A percentile compares a stretch with the other conserved stretches of the same genome.
These are phyloP conservation scores for Meteorus sp. DNA, from an alignment of 1,140 invertebrate genomes.

Conservation along the genomic window DNA sequence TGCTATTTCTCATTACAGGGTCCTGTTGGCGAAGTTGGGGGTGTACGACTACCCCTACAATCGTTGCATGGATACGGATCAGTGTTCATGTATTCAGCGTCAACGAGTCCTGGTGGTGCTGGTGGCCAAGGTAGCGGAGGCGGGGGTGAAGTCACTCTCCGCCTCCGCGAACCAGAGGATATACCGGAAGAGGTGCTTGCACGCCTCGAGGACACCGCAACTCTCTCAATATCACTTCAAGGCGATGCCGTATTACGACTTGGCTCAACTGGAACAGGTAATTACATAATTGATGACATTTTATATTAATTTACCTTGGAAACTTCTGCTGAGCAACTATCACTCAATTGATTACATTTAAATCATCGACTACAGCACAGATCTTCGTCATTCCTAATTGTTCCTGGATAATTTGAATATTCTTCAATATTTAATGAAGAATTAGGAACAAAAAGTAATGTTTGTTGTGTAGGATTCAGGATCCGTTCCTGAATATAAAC, in stretches of 20 bases:
- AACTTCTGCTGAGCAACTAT: not conserved
- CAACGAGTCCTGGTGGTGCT: constrained; percentile 55
- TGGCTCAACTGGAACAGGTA: constrained; percentile 53
- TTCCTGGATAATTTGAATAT: too few relatives aligned
- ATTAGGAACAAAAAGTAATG: too few relatives aligned
- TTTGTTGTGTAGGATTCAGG: too few relatives aligned
- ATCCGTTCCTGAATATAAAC: too few relatives aligned
- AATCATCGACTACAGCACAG: too few relatives aligned
- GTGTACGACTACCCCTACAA: constrained; percentile 59
- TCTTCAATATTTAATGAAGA: too few relatives aligned
- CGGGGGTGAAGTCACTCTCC: constrained; percentile 58
- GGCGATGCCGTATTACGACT: constrained; percentile 56
- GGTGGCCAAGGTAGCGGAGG: constrained; percentile 49
- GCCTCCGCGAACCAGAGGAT: constrained; percentile 60
- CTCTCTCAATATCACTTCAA: constrained; percentile 59
- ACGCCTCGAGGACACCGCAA: constrained; percentile 59
- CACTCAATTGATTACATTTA: too few relatives aligned
- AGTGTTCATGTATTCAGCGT: constrained; percentile 62
- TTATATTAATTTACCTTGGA: not conserved
- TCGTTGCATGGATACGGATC: constrained; percentile 60
- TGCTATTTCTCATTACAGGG: constrained; percentile 46
- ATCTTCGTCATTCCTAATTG: too few relatives aligned
- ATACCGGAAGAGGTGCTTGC: constrained; percentile 59
- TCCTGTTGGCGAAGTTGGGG: constrained; percentile 60
- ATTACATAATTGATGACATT: constrained; percentile 21